Percentiles rank a stretch among this genome's conserved stretches.
Conservation (phyloP, 2,888 invertebrate species). For the Tanypteryx hageni region DNA sequence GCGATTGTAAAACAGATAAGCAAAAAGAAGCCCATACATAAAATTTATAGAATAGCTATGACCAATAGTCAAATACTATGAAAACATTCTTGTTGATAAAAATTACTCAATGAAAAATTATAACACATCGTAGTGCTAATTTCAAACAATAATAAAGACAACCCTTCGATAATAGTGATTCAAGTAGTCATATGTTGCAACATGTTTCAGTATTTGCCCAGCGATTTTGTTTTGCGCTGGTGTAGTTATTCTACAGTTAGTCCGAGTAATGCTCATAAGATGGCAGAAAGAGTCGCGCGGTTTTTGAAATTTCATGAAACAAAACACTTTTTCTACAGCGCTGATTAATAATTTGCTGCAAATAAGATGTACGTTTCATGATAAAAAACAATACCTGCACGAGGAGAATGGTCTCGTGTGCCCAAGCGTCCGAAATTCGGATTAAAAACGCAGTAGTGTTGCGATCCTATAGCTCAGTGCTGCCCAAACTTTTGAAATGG, state of each 20-base stretch:
- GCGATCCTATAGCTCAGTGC: too few species aligned
- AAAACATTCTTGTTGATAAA: neutral
- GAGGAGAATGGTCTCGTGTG: too few species aligned
- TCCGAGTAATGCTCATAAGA: neutral
- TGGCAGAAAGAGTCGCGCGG: neutral
- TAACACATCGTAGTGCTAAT: neutral
- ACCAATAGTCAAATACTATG: constrained; percentile 23
- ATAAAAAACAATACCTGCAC: too few species aligned
- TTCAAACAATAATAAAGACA: neutral
- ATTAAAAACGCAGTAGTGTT: too few species aligned
- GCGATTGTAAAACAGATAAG: constrained; percentile 56
- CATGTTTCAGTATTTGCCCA: constrained; percentile 39
- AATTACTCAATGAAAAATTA: neutral
- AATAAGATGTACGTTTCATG: too few species aligned
- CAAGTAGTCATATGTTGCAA: neutral
- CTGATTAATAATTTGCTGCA: too few species aligned
- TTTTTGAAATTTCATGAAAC: too few species aligned
- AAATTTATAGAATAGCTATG: constrained; percentile 23
- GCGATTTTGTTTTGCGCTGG: constrained; percentile 52
- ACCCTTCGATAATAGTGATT: constrained; percentile 24
- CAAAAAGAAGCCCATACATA: constrained; percentile 53
- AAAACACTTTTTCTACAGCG: too few species aligned
- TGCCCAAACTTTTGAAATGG: too few species aligned
- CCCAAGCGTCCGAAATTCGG: too few species aligned
- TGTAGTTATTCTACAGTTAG: neutral